A percentile compares a stretch with the other conserved stretches of the same genome.
These are phyloP conservation scores for Falco peregrinus DNA, from an alignment of 2,797 vertebrate species.

Conservation along the genomic window DNA sequence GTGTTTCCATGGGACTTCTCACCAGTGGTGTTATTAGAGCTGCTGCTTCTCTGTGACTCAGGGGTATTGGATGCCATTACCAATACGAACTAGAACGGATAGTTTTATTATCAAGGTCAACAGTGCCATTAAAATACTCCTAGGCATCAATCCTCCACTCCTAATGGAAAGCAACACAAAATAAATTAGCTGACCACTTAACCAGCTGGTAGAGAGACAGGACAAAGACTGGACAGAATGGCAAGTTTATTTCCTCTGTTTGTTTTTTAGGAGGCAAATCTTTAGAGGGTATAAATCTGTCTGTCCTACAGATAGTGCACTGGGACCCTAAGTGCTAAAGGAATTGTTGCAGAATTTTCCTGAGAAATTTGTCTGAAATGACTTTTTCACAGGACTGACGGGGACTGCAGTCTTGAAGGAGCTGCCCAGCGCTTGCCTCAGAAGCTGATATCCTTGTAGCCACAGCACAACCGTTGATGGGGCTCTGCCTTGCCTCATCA, in stretches of 20 bases:
- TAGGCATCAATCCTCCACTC: slow-evolving; percentile 27
- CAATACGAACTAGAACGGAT: not conserved
- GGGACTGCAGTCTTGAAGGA: not conserved
- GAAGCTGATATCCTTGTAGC: not conserved
- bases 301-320: not conserved
- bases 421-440: not conserved
- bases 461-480: not conserved
- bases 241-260: not conserved
- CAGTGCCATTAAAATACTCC: slow-evolving; percentile 24
- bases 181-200: slow-evolving; percentile 40
- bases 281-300: not conserved
- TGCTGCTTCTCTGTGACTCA: not conserved
- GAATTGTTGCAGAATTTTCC: not conserved
- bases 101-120: slow-evolving; percentile 61
- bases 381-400: not conserved
- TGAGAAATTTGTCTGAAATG: not conserved
- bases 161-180: slow-evolving; percentile 55
- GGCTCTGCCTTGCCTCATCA: not conserved
- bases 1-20: not conserved
- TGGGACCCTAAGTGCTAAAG: not conserved
- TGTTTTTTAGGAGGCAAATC: not conserved
- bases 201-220: not conserved
- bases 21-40: not conserved
- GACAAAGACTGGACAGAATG: not conserved
- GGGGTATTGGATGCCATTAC: not conserved